Evolutionary conservation across 1,140 invertebrate species (phyloP).

Genomic region (Drosophila subobscura): DNA sequence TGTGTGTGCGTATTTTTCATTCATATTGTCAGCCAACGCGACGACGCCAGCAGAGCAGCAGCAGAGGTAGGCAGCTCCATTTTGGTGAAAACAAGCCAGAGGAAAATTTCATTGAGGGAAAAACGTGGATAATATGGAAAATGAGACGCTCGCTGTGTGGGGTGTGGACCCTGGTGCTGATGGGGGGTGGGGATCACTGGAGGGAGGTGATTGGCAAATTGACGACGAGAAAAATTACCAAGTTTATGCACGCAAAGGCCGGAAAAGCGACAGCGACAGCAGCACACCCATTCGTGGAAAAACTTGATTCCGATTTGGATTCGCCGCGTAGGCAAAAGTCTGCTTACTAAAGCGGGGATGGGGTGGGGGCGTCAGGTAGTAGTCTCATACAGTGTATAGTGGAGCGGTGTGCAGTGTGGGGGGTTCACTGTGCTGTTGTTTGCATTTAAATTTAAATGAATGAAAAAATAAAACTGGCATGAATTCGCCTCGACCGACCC

Average conservation of each 20-base stretch:
- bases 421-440: conserved; percentile 50
- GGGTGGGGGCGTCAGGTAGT: too few species aligned
- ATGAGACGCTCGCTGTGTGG: conserved; percentile 8
- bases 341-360: too few species aligned
- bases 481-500: conserved; percentile 67
- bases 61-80: conserved; percentile 14
- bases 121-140: conserved; percentile 36
- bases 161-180: neutral
- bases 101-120: conserved; percentile 67
- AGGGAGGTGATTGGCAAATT: conserved; percentile 55
- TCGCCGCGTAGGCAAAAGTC: conserved; percentile 57
- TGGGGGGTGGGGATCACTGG: neutral
- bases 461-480: conserved; percentile 75
- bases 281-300: conserved; percentile 69
- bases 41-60: conserved; percentile 35
- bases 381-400: too few species aligned
- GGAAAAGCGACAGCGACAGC: conserved; percentile 46
- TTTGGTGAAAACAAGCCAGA: conserved; percentile 51
- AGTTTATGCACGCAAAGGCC: conserved; percentile 58
- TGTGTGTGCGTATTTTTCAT: conserved; percentile 73
- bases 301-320: conserved; percentile 54
- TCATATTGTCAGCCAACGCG: conserved; percentile 72
- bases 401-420: conserved; percentile 42
- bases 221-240: conserved; percentile 54
- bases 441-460: conserved; percentile 81